phyloP scores from a whole-genome alignment of 2,797 vertebrate species.

The Natrix natrix region DNA sequence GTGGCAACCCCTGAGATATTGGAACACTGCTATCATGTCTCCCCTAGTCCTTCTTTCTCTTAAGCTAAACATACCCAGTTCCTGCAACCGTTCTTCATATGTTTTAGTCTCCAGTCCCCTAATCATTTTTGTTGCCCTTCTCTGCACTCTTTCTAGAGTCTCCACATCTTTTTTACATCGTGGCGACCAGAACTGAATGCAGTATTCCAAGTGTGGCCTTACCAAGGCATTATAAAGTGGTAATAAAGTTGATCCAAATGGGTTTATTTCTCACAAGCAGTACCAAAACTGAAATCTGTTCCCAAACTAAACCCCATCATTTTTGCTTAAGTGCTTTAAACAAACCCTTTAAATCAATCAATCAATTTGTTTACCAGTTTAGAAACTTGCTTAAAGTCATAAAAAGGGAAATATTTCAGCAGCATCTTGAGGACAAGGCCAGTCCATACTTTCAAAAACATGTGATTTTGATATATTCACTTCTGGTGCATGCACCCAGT shows the following conservation, averaged over 20 bases:
- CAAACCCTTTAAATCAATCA: background rate
- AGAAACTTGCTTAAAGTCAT: background rate
- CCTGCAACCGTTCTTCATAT: no score
- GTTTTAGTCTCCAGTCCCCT: no score
- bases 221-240: no score
- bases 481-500: background rate
- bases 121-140: no score
- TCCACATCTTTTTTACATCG: no score
- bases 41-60: no score
- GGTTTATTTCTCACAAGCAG: background rate
- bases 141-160: no score
- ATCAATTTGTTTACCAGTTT: background rate
- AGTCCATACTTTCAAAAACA: background rate
- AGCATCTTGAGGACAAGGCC: background rate
- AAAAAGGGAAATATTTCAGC: background rate
- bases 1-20: no score
- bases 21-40: no score
- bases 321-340: background rate
- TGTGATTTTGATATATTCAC: background rate
- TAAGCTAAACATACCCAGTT: no score
- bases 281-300: background rate
- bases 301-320: background rate
- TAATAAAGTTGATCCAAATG: background rate
- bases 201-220: no score
- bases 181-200: no score